Evolutionary conservation across 2,797 vertebrate species (phyloP).

Genomic region (Molossus molossus): DNA sequence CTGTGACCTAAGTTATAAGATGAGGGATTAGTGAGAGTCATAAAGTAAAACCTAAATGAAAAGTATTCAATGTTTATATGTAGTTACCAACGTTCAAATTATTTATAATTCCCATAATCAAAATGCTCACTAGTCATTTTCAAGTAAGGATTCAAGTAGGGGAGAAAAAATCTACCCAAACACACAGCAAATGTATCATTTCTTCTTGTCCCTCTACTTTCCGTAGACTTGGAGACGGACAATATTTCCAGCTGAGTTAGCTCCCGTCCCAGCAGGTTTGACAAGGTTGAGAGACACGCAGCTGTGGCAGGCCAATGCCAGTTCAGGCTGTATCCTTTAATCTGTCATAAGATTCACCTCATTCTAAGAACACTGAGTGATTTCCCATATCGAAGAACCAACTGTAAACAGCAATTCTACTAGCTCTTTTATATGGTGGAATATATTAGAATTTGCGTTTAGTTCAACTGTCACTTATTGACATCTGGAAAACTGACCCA

Average conservation of each 20-base stretch:
- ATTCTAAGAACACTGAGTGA: background rate
- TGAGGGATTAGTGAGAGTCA: background rate
- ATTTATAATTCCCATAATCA: background rate
- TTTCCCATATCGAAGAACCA: background rate
- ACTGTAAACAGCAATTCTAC: background rate
- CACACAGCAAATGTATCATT: background rate
- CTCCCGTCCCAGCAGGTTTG: constrained; percentile 71
- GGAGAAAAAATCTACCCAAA: background rate
- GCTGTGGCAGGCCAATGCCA: background rate
- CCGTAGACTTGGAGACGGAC: constrained; percentile 20
- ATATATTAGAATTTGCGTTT: background rate
- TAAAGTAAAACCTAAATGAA: background rate
- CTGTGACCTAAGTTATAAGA: background rate
- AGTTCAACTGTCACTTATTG: background rate
- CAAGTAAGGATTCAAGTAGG: background rate
- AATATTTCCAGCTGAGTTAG: constrained; percentile 2
- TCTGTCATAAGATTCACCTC: constrained; percentile 25
- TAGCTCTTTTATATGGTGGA: background rate
- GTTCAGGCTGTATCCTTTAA: constrained; percentile 13
- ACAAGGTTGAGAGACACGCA: background rate
- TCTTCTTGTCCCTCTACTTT: background rate
- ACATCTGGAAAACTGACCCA: background rate
- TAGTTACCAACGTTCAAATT: background rate
- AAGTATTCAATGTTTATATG: background rate
- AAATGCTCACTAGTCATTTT: background rate